Conservation (phyloP, 1,140 invertebrate genomes). For the Aphaenogaster ashmeadi region DNA sequence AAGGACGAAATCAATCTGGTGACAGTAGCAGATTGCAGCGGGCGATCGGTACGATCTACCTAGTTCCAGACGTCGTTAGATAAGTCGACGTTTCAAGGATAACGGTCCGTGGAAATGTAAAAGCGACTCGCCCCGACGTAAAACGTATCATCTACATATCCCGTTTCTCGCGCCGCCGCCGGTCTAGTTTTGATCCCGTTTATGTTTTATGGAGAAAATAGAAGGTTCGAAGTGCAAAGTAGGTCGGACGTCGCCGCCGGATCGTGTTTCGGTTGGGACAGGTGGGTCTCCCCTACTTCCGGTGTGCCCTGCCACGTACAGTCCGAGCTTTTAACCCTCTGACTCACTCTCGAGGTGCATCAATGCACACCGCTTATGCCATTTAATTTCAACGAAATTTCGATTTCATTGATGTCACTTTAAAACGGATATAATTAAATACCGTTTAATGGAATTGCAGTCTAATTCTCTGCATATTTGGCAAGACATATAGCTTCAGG, state of each 20-base stretch:
- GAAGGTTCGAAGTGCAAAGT: constrained; percentile 21
- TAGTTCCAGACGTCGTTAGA: constrained; percentile 25
- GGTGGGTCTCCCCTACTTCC: constrained; percentile 71
- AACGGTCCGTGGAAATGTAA: constrained; percentile 54
- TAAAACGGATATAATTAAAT: not conserved
- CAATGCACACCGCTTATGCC: not conserved
- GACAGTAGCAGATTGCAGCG: constrained; percentile 26
- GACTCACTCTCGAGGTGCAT: not conserved
- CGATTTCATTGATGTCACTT: not conserved
- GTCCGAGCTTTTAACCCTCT: not conserved
- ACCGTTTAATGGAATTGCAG: not conserved
- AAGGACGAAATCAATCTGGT: constrained; percentile 54
- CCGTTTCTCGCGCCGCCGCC: constrained; percentile 12
- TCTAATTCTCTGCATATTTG: not conserved
- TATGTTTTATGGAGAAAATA: constrained; percentile 36
- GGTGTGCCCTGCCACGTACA: constrained; percentile 6
- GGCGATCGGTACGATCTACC: constrained; percentile 6
- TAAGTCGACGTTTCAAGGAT: constrained; percentile 62
- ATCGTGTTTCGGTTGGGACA: constrained; percentile 59
- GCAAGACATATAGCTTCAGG: not conserved
- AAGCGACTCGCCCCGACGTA: constrained; percentile 26
- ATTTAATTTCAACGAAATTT: constrained; percentile 1
- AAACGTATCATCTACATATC: constrained; percentile 52
- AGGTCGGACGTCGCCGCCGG: constrained; percentile 36
- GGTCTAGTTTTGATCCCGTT: constrained; percentile 46